phyloP scores from a whole-genome alignment of 2,888 invertebrate genomes.

The Leptopilina syphax region DNA sequence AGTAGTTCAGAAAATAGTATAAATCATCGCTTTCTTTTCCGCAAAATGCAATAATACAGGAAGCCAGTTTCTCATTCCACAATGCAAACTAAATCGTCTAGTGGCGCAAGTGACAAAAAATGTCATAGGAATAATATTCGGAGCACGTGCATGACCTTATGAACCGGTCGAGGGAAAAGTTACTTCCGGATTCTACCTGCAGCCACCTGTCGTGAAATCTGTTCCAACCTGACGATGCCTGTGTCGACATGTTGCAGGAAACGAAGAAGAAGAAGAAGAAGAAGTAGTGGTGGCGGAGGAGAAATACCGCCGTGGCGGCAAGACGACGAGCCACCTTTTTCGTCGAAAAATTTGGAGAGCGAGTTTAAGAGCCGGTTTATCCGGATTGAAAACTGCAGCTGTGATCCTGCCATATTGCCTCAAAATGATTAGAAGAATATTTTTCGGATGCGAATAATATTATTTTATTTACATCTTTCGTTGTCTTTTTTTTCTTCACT shows the following conservation, averaged over 20 bases:
- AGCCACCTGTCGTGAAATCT: conserved; percentile 24
- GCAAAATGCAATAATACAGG: background rate
- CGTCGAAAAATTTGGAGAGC: conserved; percentile 56
- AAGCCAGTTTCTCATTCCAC: background rate
- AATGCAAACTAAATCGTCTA: background rate
- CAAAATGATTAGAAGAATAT: conserved; percentile 29
- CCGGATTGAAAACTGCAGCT: conserved; percentile 54
- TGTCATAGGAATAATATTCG: background rate
- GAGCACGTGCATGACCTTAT: conserved; percentile 3
- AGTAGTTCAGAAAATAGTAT: too few species aligned
- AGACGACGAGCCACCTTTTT: conserved; percentile 56
- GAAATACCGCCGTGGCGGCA: background rate
- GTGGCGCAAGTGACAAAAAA: background rate
- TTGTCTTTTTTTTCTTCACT: too few species aligned
- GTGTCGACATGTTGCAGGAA: conserved; percentile 24
- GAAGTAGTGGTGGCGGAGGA: background rate
- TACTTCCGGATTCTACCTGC: conserved; percentile 31
- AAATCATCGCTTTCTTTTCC: too few species aligned
- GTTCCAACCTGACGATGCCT: background rate
- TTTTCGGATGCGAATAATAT: conserved; percentile 26
- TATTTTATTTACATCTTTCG: too few species aligned
- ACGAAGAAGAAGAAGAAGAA: background rate
- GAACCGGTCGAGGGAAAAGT: background rate
- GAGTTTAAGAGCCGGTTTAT: conserved; percentile 64
- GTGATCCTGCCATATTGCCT: conserved; percentile 7